These are phyloP conservation scores for Blastobasis adustella DNA, from an alignment of 2,888 invertebrate species.

Conservation along the genomic window DNA sequence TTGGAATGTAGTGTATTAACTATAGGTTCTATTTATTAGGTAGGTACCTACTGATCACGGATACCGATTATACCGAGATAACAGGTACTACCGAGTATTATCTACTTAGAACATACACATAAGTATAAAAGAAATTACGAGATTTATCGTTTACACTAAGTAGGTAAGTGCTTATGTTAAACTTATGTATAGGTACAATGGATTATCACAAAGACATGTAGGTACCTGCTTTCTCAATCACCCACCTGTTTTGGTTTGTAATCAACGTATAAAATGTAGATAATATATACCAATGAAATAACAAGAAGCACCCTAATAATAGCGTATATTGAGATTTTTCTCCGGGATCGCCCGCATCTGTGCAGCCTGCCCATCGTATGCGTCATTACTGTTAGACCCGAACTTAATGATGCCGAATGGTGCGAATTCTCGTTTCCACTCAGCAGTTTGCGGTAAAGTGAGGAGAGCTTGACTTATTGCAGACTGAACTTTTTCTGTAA, in stretches of 20 bases:
- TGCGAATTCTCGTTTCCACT: constrained; percentile 58
- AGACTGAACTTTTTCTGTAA: constrained; percentile 56
- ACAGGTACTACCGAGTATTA: too few species aligned
- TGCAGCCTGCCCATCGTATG: constrained; percentile 67
- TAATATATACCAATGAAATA: constrained; percentile 51
- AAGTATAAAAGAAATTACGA: too few species aligned
- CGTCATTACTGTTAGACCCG: constrained; percentile 52
- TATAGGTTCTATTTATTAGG: too few species aligned
- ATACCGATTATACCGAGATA: too few species aligned
- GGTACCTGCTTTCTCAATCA: too few species aligned
- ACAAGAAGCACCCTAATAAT: constrained; percentile 66
- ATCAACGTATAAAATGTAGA: constrained; percentile 63
- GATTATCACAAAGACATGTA: too few species aligned
- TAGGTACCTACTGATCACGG: too few species aligned
- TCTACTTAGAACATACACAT: too few species aligned
- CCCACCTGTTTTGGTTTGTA: constrained; percentile 34
- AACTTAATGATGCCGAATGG: constrained; percentile 69
- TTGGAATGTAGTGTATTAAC: too few species aligned
- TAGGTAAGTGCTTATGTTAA: too few species aligned
- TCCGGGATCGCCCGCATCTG: constrained; percentile 65
- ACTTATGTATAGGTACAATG: too few species aligned
- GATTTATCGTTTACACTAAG: too few species aligned
- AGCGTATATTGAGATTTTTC: constrained; percentile 67
- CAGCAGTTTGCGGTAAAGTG: constrained; percentile 40
- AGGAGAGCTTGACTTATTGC: constrained; percentile 55